A percentile compares a stretch with the other conserved stretches of the same genome.
Evolutionary conservation across 2,797 vertebrate species (phyloP).

Genomic region (Molossus molossus): DNA sequence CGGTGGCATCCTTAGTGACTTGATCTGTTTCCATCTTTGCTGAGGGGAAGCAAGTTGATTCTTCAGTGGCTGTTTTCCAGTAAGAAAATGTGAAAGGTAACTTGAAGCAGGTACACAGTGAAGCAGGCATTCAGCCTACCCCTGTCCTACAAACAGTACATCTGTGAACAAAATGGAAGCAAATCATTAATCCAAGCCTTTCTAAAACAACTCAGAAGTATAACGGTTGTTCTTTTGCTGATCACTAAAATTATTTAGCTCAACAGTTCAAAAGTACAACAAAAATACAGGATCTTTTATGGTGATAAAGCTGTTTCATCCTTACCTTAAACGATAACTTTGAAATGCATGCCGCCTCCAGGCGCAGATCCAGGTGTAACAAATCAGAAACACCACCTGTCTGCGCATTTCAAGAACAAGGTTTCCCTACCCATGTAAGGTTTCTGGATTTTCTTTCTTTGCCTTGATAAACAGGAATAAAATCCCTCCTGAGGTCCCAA

Average conservation of each 20-base stretch:
- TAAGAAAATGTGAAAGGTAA: constrained; percentile 32
- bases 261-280: constrained; percentile 65
- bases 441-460: constrained; percentile 21
- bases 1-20: constrained; percentile 6
- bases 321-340: constrained; percentile 67
- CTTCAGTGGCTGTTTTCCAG: constrained; percentile 45
- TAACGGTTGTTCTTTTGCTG: constrained; percentile 23
- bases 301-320: constrained; percentile 7
- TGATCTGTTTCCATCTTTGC: constrained; percentile 56
- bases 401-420: constrained; percentile 45
- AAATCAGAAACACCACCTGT: constrained; percentile 49
- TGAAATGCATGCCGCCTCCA: constrained; percentile 38
- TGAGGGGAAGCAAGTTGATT: constrained; percentile 47
- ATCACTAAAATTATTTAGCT: constrained; percentile 59
- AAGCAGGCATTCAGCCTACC: background rate
- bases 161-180: constrained; percentile 75
- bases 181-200: constrained; percentile 65
- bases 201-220: constrained; percentile 50
- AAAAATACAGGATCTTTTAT: constrained; percentile 7
- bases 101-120: constrained; percentile 23
- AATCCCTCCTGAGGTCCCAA: background rate
- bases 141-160: background rate
- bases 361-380: background rate
- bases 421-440: background rate
- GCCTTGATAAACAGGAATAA: constrained; percentile 22